phyloP scores from a whole-genome alignment of 2,113 vertebrate species.

The Paracanthobrama guichenoti region DNA sequence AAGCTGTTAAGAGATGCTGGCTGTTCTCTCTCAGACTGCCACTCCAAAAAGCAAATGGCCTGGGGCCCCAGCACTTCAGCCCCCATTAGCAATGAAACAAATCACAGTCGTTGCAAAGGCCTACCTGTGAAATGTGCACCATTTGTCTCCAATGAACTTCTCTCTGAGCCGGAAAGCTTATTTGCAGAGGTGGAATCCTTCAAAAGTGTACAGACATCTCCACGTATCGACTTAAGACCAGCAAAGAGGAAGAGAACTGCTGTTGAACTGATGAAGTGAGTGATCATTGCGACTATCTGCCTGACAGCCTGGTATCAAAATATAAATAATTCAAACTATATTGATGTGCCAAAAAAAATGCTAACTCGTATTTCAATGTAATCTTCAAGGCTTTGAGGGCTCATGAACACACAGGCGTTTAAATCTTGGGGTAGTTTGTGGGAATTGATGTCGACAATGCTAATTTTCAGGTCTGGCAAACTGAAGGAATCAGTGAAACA shows the following conservation, averaged over 20 bases:
- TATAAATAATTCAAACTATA: conserved; percentile 64
- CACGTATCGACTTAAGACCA: not conserved
- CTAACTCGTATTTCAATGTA: conserved; percentile 67
- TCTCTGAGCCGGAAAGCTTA: conserved; percentile 26
- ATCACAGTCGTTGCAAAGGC: conserved; percentile 50
- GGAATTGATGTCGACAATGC: conserved; percentile 63
- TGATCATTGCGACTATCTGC: not conserved
- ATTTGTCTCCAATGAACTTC: conserved; percentile 53
- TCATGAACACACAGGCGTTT: conserved; percentile 53
- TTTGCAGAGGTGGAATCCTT: conserved; percentile 34
- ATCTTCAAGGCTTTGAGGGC: conserved; percentile 51
- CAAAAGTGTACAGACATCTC: not conserved
- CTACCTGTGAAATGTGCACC: conserved; percentile 53
- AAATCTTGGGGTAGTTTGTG: conserved; percentile 51
- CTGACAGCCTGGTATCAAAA: not conserved
- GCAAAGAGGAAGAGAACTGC: not conserved
- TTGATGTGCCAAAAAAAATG: conserved; percentile 63
- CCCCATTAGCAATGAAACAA: conserved; percentile 53
- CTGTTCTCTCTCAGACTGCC: conserved; percentile 34
- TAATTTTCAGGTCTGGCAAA: conserved; percentile 55
- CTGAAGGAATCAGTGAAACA: conserved; percentile 20
- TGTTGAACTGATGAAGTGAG: conserved; percentile 1
- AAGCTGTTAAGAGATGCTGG: conserved; percentile 22
- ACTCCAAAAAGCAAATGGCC: conserved; percentile 33
- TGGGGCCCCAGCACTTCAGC: conserved; percentile 36